Percentiles rank a stretch among this genome's conserved stretches.
Conservation (phyloP, 2,888 invertebrate species). For the Torymus tubicola region DNA sequence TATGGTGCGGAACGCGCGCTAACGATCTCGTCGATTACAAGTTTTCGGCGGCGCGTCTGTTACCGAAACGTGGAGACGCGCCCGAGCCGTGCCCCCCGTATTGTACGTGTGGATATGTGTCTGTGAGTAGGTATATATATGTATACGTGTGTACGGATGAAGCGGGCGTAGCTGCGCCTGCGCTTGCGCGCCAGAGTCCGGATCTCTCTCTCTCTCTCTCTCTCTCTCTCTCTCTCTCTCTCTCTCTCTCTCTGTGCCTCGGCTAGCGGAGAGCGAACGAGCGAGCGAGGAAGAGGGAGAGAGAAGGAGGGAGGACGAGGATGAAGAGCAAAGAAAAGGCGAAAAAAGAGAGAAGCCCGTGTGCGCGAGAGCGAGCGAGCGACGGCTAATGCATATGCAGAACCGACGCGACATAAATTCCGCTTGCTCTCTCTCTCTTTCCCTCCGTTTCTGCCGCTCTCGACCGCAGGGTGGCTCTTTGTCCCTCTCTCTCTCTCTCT, state of each 20-base stretch:
- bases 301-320: neutral
- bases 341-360: conserved; percentile 3
- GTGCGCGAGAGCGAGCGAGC: neutral
- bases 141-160: too few species aligned
- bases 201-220: neutral
- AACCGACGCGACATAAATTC: conserved; percentile 45
- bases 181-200: conserved; percentile 26
- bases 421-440: conserved; percentile 16
- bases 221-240: neutral
- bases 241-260: neutral
- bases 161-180: neutral
- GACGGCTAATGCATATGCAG: conserved; percentile 44
- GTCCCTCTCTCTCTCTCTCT: conserved; percentile 15
- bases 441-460: neutral
- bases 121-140: too few species aligned
- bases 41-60: conserved; percentile 18
- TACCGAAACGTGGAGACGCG: neutral
- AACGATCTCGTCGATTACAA: conserved; percentile 47
- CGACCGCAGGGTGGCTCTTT: neutral
- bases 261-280: neutral
- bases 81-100: neutral
- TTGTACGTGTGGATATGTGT: neutral
- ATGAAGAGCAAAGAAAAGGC: conserved; percentile 11
- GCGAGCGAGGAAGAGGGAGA: neutral
- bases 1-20: conserved; percentile 1